Evolutionary conservation across 2,888 invertebrate genomes (phyloP), one percentile per base, ranked within the genome.

Genomic region (Drosophila infuscata): DNA sequence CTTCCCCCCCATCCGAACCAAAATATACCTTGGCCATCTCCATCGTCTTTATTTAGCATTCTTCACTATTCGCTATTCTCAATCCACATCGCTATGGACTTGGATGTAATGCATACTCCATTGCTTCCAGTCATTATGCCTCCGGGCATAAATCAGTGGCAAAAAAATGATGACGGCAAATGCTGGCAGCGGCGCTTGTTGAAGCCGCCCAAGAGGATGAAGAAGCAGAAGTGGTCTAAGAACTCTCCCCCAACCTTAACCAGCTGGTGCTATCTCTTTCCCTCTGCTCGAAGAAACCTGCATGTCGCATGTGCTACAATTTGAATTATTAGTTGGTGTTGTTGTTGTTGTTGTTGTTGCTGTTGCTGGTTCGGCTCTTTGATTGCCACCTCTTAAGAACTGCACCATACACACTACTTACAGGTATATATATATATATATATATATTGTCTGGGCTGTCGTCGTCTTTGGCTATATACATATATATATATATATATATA

Each of bases 81-180:
- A 60, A 64, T 64, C 58, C 70, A 57, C 60, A 69, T 63, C 62
- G 57, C 63, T 54, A 43, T 63, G 65, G 57, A 67, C 63, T 69
- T 62, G 61, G 53, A 63, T 81, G 83, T 77, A 84, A 86, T 79
- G 77, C 82, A 87, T 82, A 87, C 82, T 85, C 88, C 81, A 85
- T 85, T 85, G 84, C 84, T 81, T 88, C 74, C 76, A 81, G 83
- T 82, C 88, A 82, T 88, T 84, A 84, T 81, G 76, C 72, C 73
- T 70, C 11, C 61, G 75, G 75, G 83, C 83, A 84, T 86, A 84
- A 80, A 80, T 80, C 81, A 80, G 81, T 77, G 67, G 81, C 74
- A 80, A 69, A 80, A 80, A 79, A 77, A 79, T 75, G 60, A 79
- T 79, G 79, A 71, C 63, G 76, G 72, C 63, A 46, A 46, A 25